Evolutionary conservation across 2,797 vertebrate species (phyloP).

Genomic region (Falco naumanni): DNA sequence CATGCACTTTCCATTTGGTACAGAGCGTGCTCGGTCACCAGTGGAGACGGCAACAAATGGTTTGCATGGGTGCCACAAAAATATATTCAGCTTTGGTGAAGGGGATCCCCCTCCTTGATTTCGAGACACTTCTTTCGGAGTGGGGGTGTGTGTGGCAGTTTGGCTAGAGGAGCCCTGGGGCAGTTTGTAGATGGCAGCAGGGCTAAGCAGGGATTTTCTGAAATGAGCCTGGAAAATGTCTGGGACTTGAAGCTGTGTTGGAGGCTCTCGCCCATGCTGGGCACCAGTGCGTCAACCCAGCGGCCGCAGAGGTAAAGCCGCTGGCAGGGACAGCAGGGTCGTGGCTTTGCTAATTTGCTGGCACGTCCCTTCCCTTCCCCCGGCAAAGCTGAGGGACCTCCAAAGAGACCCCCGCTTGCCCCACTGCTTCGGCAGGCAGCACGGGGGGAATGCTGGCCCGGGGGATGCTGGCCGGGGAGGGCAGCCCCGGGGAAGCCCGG

Average conservation of each 20-base stretch:
- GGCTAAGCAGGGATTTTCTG: background rate
- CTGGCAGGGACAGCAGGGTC: background rate
- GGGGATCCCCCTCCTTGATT: background rate
- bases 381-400: background rate
- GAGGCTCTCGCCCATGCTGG: background rate
- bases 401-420: fast-evolving
- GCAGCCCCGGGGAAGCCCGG: too few species aligned
- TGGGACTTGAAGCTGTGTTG: background rate
- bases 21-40: background rate
- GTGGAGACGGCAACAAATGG: background rate
- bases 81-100: background rate
- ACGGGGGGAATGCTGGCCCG: background rate
- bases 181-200: background rate
- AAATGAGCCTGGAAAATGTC: background rate
- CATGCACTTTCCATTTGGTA: slow-evolving; percentile 27
- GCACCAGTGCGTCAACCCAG: background rate
- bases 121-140: background rate
- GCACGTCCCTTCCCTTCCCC: background rate
- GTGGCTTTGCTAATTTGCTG: background rate
- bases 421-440: background rate
- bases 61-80: background rate
- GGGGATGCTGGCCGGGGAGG: too few species aligned
- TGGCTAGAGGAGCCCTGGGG: background rate
- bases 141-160: background rate
- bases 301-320: fast-evolving